Conservation (phyloP, 2,797 vertebrate genomes). For the Steatocranus sp. region DNA sequence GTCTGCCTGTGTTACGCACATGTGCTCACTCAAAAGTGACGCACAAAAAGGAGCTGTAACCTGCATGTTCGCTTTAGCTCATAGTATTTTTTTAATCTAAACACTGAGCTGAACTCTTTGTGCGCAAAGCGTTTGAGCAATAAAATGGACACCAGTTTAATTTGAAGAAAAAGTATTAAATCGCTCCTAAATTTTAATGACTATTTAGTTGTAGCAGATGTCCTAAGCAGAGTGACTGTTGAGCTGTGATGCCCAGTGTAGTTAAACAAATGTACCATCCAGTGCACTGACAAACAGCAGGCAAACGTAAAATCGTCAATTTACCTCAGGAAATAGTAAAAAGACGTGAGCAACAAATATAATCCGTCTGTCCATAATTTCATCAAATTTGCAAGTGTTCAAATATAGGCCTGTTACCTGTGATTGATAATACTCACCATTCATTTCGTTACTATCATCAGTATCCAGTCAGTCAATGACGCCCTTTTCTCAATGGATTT, state of each 20-base stretch:
- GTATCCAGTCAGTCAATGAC: conserved; percentile 45
- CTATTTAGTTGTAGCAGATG: background rate
- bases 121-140: background rate
- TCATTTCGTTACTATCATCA: conserved; percentile 60
- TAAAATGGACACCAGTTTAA: background rate
- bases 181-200: background rate
- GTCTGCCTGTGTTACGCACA: conserved; percentile 10
- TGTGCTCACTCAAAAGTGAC: background rate
- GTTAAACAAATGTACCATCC: conserved; percentile 31
- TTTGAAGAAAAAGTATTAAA: background rate
- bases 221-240: background rate
- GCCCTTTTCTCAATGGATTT: conserved; percentile 43
- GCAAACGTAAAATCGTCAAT: background rate
- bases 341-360: background rate
- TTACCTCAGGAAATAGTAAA: background rate
- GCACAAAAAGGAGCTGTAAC: background rate
- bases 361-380: background rate
- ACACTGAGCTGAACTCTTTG: background rate
- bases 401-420: background rate
- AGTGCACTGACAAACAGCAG: background rate
- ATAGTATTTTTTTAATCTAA: background rate
- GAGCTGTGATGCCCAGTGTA: conserved; percentile 11
- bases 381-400: background rate
- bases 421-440: conserved; percentile 65
- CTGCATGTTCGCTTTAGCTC: background rate